phyloP scores from a whole-genome alignment of 1,140 invertebrate species.

The Drosophila saltans region DNA sequence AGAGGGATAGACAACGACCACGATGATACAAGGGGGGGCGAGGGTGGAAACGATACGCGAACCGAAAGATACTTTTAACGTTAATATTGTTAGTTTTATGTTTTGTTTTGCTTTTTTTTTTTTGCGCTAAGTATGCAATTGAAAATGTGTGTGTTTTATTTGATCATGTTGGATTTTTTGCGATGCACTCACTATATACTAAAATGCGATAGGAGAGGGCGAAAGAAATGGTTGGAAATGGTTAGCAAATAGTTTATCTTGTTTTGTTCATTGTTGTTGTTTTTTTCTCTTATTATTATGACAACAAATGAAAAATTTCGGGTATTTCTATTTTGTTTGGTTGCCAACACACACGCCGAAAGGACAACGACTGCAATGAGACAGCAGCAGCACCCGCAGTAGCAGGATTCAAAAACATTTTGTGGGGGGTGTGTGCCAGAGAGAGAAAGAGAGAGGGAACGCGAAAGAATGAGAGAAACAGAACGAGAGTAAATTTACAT shows the following conservation, averaged over 20 bases:
- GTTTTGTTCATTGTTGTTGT: neutral
- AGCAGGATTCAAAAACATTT: slow-evolving; percentile 45
- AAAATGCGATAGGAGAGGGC: neutral
- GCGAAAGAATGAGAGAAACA: slow-evolving; percentile 8
- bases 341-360: slow-evolving; percentile 69
- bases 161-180: slow-evolving; percentile 21
- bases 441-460: slow-evolving; percentile 8
- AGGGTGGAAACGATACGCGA: slow-evolving; percentile 12
- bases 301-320: slow-evolving; percentile 35
- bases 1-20: slow-evolving; percentile 19
- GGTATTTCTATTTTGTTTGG: slow-evolving; percentile 37
- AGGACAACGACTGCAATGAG: slow-evolving; percentile 74
- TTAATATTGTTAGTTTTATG: neutral
- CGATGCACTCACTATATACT: slow-evolving; percentile 26
- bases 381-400: slow-evolving; percentile 42
- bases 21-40: slow-evolving; percentile 6
- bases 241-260: neutral
- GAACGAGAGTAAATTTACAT: slow-evolving; percentile 50
- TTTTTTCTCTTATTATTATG: slow-evolving; percentile 48
- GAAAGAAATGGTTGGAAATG: neutral
- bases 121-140: slow-evolving; percentile 48
- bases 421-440: slow-evolving; percentile 28
- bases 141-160: slow-evolving; percentile 26
- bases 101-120: neutral
- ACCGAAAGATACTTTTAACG: slow-evolving; percentile 15